Conservation (phyloP, 2,888 invertebrate species). For the Cephus pulcher region DNA sequence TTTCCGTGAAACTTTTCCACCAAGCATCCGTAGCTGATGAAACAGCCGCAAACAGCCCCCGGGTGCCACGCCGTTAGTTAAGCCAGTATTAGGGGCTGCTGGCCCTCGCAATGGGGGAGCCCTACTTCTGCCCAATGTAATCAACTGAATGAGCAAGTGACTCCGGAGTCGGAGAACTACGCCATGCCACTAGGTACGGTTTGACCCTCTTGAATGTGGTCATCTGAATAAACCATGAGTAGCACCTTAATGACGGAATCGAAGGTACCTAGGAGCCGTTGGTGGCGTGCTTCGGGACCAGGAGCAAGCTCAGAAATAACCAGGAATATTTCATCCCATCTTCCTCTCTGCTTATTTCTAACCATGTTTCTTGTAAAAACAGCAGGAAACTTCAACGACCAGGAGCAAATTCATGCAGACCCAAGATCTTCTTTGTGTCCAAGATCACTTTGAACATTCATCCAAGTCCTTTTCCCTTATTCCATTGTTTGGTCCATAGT, state of each 20-base stretch:
- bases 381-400: background rate
- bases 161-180: constrained; percentile 43
- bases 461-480: background rate
- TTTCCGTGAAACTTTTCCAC: background rate
- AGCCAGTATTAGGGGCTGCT: constrained; percentile 36
- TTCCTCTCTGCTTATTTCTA: background rate
- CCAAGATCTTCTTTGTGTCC: too few relatives aligned
- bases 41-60: constrained; percentile 31
- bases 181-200: constrained; percentile 29
- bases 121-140: constrained; percentile 43
- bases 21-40: background rate
- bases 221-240: constrained; percentile 61
- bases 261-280: constrained; percentile 30
- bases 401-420: background rate
- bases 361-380: background rate
- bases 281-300: constrained; percentile 12
- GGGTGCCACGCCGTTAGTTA: constrained; percentile 29
- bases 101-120: constrained; percentile 6
- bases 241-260: constrained; percentile 55
- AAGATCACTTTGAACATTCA: background rate
- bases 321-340: background rate
- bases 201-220: constrained; percentile 42
- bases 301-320: background rate
- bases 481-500: background rate
- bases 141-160: constrained; percentile 60